Evolutionary conservation across 2,113 vertebrate genomes (phyloP).

Genomic region (Apaloderma vittatum): DNA sequence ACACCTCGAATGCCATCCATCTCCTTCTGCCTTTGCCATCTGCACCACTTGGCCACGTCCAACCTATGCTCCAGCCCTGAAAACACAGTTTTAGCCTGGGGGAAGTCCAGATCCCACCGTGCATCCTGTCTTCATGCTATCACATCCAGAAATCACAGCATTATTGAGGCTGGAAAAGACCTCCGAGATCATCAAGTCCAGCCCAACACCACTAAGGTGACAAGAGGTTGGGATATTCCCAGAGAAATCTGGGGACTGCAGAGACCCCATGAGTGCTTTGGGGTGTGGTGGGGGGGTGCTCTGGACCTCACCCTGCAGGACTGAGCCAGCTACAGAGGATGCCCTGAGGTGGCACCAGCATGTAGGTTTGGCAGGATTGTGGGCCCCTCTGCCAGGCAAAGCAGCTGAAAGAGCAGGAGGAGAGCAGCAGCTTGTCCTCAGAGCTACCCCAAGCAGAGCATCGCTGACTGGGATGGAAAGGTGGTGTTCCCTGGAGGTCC

Average conservation of each 20-base stretch:
- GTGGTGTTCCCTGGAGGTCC: neutral
- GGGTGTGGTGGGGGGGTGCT: neutral
- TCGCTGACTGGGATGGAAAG: neutral
- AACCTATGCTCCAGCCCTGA: neutral
- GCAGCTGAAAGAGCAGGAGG: neutral
- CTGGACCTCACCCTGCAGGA: neutral
- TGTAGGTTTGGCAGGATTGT: neutral
- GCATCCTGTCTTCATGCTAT: fast-evolving
- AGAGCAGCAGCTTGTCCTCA: neutral
- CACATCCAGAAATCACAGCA: neutral
- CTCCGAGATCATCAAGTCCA: no score
- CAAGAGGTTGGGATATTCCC: fast-evolving
- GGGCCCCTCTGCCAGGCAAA: neutral
- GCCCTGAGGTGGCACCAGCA: neutral
- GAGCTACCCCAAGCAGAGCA: neutral
- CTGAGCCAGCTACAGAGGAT: neutral
- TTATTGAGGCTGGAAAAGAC: no score
- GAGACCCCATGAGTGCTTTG: neutral
- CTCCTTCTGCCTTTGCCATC: neutral
- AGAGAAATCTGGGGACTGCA: fast-evolving
- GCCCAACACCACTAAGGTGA: neutral
- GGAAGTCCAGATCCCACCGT: neutral
- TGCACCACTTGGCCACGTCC: fast-evolving
- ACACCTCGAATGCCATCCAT: no score
- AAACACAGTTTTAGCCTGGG: neutral